Conservation (phyloP, 2,888 invertebrate species). For the Trichogramma evanescens region DNA sequence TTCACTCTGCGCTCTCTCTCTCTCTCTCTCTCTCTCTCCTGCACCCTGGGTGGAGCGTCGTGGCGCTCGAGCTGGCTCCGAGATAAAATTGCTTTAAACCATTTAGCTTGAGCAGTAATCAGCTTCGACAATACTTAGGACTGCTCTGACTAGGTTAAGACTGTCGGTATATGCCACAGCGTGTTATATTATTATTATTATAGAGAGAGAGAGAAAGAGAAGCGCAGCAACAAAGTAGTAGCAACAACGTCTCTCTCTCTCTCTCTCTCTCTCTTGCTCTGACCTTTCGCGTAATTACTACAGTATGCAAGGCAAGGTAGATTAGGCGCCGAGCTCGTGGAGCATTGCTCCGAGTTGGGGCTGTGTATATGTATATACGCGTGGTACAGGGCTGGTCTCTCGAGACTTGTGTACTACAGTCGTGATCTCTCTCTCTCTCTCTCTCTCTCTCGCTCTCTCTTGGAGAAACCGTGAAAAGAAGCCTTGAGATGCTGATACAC, state of each 20-base stretch:
- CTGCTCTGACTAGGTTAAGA: conserved; percentile 19
- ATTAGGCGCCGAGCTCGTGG: conserved; percentile 19
- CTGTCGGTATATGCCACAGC: not conserved
- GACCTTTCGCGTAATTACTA: conserved; percentile 15
- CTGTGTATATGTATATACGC: too few relatives aligned
- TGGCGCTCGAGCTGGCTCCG: not conserved
- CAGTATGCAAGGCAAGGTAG: conserved; percentile 19
- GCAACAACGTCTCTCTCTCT: conserved; percentile 1
- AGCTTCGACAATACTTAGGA: conserved; percentile 20
- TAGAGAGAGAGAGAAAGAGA: too few relatives aligned
- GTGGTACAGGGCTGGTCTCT: too few relatives aligned
- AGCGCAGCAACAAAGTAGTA: too few relatives aligned
- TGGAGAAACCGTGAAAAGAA: too few relatives aligned
- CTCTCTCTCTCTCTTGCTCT: not conserved
- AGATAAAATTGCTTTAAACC: conserved; percentile 15
- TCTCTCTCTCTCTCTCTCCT: conserved; percentile 1
- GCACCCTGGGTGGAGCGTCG: not conserved
- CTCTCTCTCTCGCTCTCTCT: not conserved
- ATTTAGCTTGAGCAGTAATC: conserved; percentile 19
- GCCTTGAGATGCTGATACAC: too few relatives aligned
- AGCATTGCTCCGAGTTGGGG: not conserved
- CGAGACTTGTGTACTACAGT: too few relatives aligned
- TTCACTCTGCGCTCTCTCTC: not conserved
- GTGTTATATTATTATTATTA: too few relatives aligned
- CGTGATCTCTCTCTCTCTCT: not conserved